Evolutionary conservation across 2,888 invertebrate genomes (phyloP), one percentile per base, ranked within the genome.

Genomic region (Cosmopolites sordidus): DNA sequence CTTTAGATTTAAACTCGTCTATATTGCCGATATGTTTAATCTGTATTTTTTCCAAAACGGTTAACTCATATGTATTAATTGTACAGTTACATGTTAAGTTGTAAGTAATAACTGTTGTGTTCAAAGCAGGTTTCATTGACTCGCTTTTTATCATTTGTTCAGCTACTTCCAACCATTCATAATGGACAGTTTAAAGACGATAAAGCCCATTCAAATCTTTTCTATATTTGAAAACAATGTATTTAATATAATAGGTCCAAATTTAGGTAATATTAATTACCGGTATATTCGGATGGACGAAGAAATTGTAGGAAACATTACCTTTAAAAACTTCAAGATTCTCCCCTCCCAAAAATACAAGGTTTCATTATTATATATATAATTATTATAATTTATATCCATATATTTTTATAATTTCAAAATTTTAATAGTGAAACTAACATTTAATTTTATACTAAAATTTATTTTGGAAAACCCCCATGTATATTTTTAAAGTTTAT

Each of bases 101-200:
- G 22, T 43, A 50, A 6, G 16, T 56, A 8, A 50, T 29, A 16
- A 43, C 33, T 14, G 48, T 51, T 14, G 52, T 43, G 3, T 44
- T 48, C n/a, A 37, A 17, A 14, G 16, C 33, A 2, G 49, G 50
- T 27, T 60, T 62, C 59, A 58, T 58, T 2, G 64, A 59, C 42
- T 65, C 66, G 40, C 66, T 66, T 18, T 58, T 58, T 27, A 83
- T 78, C 17, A 83, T 82, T 67, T 83, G 80, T 66, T 83, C 80
- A 0, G 86, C 85, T 0, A 89, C 86, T 69, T 93, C 92, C 14
- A 92, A 73, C 60, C 89, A 89, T 73, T 96, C 95, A 61, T 89
- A 92, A 8, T 95, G 82, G 0, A 93, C 87, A 11, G 90, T 93
- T 68, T 93, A 91, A 5, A 97, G 76, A 14, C 92, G 80, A 69